These are phyloP conservation scores for Poeciliopsis infans DNA, from an alignment of 2,797 vertebrate genomes.

Conservation along the genomic window DNA sequence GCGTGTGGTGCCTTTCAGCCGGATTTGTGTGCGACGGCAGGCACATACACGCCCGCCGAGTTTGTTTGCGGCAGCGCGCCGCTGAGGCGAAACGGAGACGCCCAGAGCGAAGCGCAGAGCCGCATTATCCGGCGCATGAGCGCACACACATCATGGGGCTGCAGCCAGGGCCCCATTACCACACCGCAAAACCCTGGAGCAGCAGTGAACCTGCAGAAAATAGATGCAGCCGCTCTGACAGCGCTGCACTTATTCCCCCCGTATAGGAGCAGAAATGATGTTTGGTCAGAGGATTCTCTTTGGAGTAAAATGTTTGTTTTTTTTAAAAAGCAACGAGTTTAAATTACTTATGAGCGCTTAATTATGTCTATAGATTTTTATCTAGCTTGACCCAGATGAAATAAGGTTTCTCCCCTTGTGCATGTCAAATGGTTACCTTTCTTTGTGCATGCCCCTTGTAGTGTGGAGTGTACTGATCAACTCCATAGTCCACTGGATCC, in stretches of 20 bases:
- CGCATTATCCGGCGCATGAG: conserved; percentile 57
- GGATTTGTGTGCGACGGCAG: conserved; percentile 23
- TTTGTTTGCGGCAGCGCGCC: conserved; percentile 10
- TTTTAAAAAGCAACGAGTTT: conserved; percentile 17
- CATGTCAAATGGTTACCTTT: conserved; percentile 38
- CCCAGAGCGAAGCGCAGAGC: conserved; percentile 50
- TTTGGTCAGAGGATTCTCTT: conserved; percentile 10
- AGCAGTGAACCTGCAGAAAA: conserved; percentile 46
- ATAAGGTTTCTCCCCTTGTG: conserved; percentile 40
- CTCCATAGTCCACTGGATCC: conserved; percentile 59
- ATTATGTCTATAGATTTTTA: conserved; percentile 39
- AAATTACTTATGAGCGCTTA: conserved; percentile 32
- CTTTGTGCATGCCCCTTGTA: conserved; percentile 28
- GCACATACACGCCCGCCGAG: conserved; percentile 9
- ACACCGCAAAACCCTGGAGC: conserved; percentile 55
- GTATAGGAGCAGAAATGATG: conserved; percentile 39
- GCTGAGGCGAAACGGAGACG: conserved; percentile 30
- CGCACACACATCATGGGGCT: conserved; percentile 28
- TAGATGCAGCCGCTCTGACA: conserved; percentile 38
- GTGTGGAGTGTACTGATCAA: conserved; percentile 52
- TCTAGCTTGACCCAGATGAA: conserved; percentile 12
- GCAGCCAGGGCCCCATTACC: conserved; percentile 60
- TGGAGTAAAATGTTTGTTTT: neutral
- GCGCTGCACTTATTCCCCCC: conserved; percentile 33
- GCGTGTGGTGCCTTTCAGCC: conserved; percentile 61